Conservation (phyloP, 92 coral and sea anemone genomes). For the Blastomussa wellsi region DNA sequence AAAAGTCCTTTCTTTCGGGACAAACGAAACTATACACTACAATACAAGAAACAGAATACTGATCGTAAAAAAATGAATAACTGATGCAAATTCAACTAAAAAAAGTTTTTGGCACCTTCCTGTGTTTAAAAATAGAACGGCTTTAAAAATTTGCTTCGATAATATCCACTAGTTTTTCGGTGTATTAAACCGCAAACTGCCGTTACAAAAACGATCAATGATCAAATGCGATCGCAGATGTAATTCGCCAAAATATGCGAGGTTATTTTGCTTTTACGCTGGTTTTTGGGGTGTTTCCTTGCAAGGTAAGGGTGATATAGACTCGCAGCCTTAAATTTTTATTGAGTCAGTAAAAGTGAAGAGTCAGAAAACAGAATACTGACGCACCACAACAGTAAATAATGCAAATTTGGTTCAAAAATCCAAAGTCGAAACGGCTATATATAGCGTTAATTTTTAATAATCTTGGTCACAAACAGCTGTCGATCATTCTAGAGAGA, state of each 20-base stretch:
- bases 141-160: neutral
- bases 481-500: slow-evolving; percentile 19
- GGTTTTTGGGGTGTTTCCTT: neutral
- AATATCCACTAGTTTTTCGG: neutral
- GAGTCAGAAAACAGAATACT: neutral
- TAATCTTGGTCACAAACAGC: slow-evolving; percentile 6
- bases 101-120: neutral
- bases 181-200: neutral
- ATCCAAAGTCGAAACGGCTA: slow-evolving; percentile 1
- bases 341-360: neutral
- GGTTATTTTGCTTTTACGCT: neutral
- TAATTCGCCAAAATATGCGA: neutral
- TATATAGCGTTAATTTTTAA: neutral
- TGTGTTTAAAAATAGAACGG: slow-evolving; percentile 13
- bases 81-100: neutral
- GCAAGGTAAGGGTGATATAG: neutral
- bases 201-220: neutral
- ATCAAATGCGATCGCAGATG: neutral
- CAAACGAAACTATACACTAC: neutral
- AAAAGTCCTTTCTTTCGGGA: neutral
- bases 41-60: neutral
- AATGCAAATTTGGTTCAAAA: slow-evolving; percentile 14
- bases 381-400: neutral
- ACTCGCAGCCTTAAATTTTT: neutral
- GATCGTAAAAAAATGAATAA: neutral